Evolutionary conservation across 2,888 invertebrate genomes (phyloP).

Genomic region (Choreutis nemorana): DNA sequence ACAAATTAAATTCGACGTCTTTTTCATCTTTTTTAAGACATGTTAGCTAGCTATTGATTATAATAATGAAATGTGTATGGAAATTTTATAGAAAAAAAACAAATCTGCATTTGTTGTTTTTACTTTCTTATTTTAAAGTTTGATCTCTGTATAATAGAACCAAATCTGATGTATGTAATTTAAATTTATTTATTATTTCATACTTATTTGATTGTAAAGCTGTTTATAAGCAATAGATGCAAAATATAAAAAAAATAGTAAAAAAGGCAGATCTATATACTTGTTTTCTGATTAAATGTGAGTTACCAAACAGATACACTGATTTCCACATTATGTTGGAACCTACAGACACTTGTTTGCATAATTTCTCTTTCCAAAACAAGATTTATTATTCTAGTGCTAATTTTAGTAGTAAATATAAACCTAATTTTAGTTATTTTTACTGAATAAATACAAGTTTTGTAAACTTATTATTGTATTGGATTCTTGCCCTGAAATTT

Average conservation of each 20-base stretch:
- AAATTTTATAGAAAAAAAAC: constrained; percentile 56
- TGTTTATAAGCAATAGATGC: constrained; percentile 20
- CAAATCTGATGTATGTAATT: constrained; percentile 41
- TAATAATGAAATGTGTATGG: constrained; percentile 60
- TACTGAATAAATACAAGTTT: constrained; percentile 42
- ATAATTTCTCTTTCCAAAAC: no score
- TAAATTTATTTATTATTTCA: constrained; percentile 31
- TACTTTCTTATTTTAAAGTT: constrained; percentile 31
- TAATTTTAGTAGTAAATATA: constrained; percentile 44
- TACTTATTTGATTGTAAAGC: constrained; percentile 11
- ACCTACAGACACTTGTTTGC: no score
- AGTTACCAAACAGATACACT: not conserved
- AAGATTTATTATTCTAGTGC: constrained; percentile 19
- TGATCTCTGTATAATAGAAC: constrained; percentile 55
- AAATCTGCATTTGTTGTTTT: constrained; percentile 54
- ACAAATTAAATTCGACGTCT: constrained; percentile 51
- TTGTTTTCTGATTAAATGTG: not conserved
- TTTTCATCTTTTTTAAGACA: constrained; percentile 65
- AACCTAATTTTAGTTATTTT: constrained; percentile 34
- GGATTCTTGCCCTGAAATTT: constrained; percentile 24
- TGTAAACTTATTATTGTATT: constrained; percentile 37
- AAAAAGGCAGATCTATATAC: constrained; percentile 14
- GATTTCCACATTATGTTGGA: not conserved
- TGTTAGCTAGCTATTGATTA: constrained; percentile 61
- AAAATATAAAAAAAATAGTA: constrained; percentile 22